Percentiles rank a stretch among this genome's conserved stretches.
Evolutionary conservation across 2,113 vertebrate genomes (phyloP).

Genomic region (Paraplagusia blochii): DNA sequence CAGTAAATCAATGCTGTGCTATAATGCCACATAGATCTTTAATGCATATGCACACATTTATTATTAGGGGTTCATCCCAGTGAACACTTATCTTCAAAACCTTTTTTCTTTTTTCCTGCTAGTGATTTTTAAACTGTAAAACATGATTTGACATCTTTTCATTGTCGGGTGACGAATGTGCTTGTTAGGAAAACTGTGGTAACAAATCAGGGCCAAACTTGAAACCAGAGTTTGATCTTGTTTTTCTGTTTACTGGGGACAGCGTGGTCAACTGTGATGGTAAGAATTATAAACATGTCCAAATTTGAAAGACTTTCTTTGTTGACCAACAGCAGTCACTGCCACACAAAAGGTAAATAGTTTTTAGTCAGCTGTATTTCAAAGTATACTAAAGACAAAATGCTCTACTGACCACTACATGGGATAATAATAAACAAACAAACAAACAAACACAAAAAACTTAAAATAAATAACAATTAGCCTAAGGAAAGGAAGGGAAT

Average conservation of each 20-base stretch:
- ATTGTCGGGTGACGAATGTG: constrained; percentile 1
- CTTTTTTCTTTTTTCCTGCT: background rate
- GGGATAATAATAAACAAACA: no score
- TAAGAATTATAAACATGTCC: constrained; percentile 15
- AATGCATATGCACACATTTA: background rate
- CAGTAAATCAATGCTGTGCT: constrained; percentile 27
- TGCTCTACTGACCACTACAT: no score
- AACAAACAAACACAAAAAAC: no score
- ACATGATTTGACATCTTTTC: constrained; percentile 11
- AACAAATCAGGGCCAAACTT: constrained; percentile 25
- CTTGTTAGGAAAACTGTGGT: constrained; percentile 8
- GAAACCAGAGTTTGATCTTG: constrained; percentile 25
- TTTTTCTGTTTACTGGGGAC: constrained; percentile 10
- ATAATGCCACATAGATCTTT: background rate
- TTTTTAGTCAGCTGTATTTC: no score
- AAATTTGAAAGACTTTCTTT: constrained; percentile 9
- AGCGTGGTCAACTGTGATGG: constrained; percentile 1
- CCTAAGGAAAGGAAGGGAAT: no score
- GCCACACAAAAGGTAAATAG: no score
- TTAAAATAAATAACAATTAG: no score
- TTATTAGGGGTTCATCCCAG: constrained; percentile 2
- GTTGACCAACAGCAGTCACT: no score
- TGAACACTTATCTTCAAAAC: background rate
- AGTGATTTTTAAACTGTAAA: constrained; percentile 10
- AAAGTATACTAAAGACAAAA: no score